Conservation (phyloP, 2,888 invertebrate genomes). For the Salpingus planirostris region DNA sequence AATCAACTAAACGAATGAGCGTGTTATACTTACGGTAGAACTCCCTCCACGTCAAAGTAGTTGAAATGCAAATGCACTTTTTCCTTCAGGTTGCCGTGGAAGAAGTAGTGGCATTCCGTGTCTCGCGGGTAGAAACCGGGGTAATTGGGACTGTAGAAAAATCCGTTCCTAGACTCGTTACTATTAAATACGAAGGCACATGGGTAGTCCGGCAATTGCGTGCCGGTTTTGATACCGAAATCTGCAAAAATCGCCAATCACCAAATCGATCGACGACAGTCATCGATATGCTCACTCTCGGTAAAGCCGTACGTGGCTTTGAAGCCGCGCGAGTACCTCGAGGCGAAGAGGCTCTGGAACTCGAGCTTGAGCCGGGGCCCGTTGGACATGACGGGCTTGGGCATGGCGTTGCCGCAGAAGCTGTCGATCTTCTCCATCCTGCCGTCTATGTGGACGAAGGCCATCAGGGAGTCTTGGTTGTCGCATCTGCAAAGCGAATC, state of each 20-base stretch:
- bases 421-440: conserved; percentile 78
- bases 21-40: conserved; percentile 78
- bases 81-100: conserved; percentile 70
- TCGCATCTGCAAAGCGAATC: conserved; percentile 68
- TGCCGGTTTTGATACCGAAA: conserved; percentile 78
- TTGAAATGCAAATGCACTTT: conserved; percentile 77
- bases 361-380: conserved; percentile 79
- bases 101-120: conserved; percentile 86
- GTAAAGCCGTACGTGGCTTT: conserved; percentile 82
- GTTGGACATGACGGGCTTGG: conserved; percentile 89
- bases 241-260: conserved; percentile 49
- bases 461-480: conserved; percentile 68
- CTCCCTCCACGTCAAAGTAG: conserved; percentile 91
- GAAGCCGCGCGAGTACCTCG: conserved; percentile 75
- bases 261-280: not conserved
- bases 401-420: conserved; percentile 74
- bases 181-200: conserved; percentile 88
- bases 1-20: no score
- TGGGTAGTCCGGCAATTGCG: conserved; percentile 65
- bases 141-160: conserved; percentile 82
- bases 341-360: conserved; percentile 72
- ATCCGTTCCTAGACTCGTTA: conserved; percentile 67
- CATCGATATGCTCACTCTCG: conserved; percentile 61
- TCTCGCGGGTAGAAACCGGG: conserved; percentile 85
- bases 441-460: conserved; percentile 74